Conservation (phyloP, 2,888 invertebrate species). For the Xiphydria camelus region DNA sequence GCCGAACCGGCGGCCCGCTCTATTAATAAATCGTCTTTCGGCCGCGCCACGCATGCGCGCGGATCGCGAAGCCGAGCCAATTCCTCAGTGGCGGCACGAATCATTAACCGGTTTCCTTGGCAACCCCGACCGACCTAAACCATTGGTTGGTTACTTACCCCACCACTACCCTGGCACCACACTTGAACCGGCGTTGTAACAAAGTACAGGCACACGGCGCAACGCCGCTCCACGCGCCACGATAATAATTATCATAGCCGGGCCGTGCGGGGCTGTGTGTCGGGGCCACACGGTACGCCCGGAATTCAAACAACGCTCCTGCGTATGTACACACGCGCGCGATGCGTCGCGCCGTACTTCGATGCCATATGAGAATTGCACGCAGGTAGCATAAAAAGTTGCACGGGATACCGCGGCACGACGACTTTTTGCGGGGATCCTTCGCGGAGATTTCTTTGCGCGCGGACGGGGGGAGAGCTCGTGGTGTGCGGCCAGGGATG, state of each 20-base stretch:
- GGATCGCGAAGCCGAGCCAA: constrained; percentile 39
- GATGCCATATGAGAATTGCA: too few species aligned
- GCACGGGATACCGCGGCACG: too few species aligned
- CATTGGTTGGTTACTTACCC: constrained; percentile 46
- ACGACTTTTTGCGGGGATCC: too few species aligned
- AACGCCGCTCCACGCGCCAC: background rate
- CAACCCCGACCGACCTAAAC: constrained; percentile 49
- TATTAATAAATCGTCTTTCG: constrained; percentile 26
- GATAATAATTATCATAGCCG: constrained; percentile 3
- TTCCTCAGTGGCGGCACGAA: constrained; percentile 56
- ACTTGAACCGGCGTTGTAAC: constrained; percentile 6
- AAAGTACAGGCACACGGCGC: background rate
- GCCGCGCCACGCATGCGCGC: constrained; percentile 14
- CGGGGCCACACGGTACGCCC: too few species aligned
- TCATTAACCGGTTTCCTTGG: constrained; percentile 58
- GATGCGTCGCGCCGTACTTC: too few species aligned
- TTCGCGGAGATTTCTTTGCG: too few species aligned
- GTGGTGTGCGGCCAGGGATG: too few species aligned
- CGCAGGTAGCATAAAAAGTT: too few species aligned
- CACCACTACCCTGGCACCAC: constrained; percentile 32
- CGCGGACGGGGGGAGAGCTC: too few species aligned
- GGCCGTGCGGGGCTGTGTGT: too few species aligned
- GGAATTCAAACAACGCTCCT: too few species aligned
- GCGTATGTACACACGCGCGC: too few species aligned
- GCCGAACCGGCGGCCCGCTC: constrained; percentile 6